These are phyloP conservation scores for Drosophila neocordata DNA, from an alignment of 1,140 invertebrate genomes.

Conservation along the genomic window DNA sequence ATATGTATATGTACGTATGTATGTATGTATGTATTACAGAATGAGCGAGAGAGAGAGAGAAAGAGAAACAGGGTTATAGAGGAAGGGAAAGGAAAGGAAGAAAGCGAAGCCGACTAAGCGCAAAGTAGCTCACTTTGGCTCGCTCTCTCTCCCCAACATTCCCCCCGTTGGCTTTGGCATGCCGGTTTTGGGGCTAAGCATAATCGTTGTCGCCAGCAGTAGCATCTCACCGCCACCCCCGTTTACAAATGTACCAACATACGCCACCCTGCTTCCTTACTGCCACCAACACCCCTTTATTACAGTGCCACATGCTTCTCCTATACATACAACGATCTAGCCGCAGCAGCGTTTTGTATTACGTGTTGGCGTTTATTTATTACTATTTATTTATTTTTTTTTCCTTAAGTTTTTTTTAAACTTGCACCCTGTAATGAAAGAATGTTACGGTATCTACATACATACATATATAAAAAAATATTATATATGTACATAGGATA, in stretches of 20 bases:
- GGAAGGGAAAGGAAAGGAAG: conserved; percentile 30
- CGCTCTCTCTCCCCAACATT: neutral
- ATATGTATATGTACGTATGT: neutral
- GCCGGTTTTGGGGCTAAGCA: conserved; percentile 41
- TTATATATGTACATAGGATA: too few species aligned
- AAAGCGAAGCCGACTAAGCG: conserved; percentile 77
- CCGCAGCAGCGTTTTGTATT: conserved; percentile 61
- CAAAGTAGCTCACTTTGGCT: conserved; percentile 76
- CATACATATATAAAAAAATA: too few species aligned
- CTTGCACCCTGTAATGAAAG: neutral
- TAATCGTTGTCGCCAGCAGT: conserved; percentile 37
- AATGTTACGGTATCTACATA: too few species aligned
- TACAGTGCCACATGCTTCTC: neutral
- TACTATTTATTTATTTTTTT: conserved; percentile 25
- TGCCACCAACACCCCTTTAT: neutral
- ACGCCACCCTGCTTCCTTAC: neutral
- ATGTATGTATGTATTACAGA: too few species aligned
- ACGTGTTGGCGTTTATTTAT: conserved; percentile 68
- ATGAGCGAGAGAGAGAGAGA: neutral
- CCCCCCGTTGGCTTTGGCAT: neutral
- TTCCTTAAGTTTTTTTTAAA: conserved; percentile 19
- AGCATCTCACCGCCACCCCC: conserved; percentile 7
- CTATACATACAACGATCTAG: neutral
- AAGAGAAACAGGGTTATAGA: conserved; percentile 12
- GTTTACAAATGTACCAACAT: too few species aligned